Conservation (phyloP, 2,888 invertebrate genomes). For the Tinea trinotella region DNA sequence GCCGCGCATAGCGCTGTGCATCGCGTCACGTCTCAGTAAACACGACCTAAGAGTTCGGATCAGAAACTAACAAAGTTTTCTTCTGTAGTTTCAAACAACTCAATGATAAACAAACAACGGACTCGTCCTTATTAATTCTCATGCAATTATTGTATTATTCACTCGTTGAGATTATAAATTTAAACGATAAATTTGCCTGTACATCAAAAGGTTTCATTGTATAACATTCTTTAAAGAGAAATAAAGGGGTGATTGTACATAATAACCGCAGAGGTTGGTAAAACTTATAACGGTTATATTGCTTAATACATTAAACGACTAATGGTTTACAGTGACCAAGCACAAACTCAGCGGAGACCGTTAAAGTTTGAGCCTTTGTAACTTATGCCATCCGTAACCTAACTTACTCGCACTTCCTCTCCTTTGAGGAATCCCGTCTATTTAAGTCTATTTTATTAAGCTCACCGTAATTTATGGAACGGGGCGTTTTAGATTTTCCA, state of each 20-base stretch:
- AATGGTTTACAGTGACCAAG: conserved; percentile 53
- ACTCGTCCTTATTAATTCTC: not conserved
- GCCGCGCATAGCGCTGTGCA: no score
- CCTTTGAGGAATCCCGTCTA: conserved; percentile 27
- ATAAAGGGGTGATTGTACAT: conserved; percentile 41
- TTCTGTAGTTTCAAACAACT: not conserved
- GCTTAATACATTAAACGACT: conserved; percentile 44
- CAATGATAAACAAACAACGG: not conserved
- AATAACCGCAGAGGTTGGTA: conserved; percentile 35
- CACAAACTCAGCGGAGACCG: conserved; percentile 35
- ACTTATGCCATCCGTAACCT: conserved; percentile 33
- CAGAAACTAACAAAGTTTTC: not conserved
- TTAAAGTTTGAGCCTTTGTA: conserved; percentile 45
- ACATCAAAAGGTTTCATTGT: conserved; percentile 6
- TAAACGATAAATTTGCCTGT: not conserved
- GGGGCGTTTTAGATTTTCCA: not conserved
- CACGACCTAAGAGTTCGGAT: no score
- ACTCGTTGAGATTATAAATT: not conserved
- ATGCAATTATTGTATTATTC: not conserved
- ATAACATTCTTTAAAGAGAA: conserved; percentile 7
- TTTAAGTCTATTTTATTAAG: no score
- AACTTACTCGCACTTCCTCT: conserved; percentile 36
- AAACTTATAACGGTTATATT: conserved; percentile 39
- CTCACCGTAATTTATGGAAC: conserved; percentile 16
- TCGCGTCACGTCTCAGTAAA: no score